Evolutionary conservation across 2,888 invertebrate species (phyloP).

Genomic region (Rhamnusium bicolor): DNA sequence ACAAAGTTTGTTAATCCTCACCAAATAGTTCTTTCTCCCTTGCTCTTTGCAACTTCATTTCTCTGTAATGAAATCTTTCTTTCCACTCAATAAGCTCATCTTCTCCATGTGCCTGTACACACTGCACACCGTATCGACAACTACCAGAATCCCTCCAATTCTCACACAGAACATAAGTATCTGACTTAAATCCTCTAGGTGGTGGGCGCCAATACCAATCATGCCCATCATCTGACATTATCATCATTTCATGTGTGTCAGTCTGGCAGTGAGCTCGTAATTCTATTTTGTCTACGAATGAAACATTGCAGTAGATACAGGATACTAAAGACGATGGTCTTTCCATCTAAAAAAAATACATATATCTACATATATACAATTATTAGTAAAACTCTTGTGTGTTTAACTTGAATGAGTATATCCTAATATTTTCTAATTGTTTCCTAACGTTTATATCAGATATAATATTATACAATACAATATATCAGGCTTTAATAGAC

Average conservation of each 20-base stretch:
- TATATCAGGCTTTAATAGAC: too few relatives aligned
- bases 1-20: slow-evolving; percentile 40
- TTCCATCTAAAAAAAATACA: slow-evolving; percentile 45
- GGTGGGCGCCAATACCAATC: slow-evolving; percentile 81
- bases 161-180: slow-evolving; percentile 78
- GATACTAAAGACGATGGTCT: slow-evolving; percentile 54
- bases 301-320: slow-evolving; percentile 76
- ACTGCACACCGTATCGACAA: slow-evolving; percentile 81
- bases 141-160: slow-evolving; percentile 74
- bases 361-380: background rate
- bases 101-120: slow-evolving; percentile 82
- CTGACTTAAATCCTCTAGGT: slow-evolving; percentile 78
- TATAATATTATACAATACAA: too few relatives aligned
- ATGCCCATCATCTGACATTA: slow-evolving; percentile 81
- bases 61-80: slow-evolving; percentile 79
- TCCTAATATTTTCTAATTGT: too few relatives aligned
- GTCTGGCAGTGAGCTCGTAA: slow-evolving; percentile 76
- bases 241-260: slow-evolving; percentile 75
- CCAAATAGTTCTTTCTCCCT: slow-evolving; percentile 81
- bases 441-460: too few relatives aligned
- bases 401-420: too few relatives aligned
- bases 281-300: slow-evolving; percentile 73
- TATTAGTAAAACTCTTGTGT: too few relatives aligned
- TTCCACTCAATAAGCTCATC: slow-evolving; percentile 84
- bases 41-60: slow-evolving; percentile 77